These are phyloP conservation scores for Echinarachnius parma DNA, from an alignment of 53 echinoderm and acorn worm genomes.

Conservation along the genomic window DNA sequence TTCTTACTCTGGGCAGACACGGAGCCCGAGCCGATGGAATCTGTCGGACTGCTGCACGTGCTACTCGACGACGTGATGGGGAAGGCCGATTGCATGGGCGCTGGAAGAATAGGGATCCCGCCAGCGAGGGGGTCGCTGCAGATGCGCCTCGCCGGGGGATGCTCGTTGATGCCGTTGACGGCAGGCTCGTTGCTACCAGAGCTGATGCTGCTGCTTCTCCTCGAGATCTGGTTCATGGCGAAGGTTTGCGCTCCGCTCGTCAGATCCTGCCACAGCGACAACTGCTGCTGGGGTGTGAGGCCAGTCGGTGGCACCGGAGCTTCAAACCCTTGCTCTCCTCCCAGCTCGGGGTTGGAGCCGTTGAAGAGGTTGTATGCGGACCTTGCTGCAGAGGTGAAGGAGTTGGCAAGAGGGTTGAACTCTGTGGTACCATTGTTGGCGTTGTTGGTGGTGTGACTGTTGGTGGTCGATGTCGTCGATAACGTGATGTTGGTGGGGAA, in stretches of 20 bases:
- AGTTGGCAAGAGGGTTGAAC: slow-evolving; percentile 71
- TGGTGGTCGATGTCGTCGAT: slow-evolving; percentile 8
- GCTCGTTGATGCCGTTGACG: slow-evolving; percentile 72
- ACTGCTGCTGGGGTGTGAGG: slow-evolving; percentile 19
- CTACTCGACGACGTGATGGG: slow-evolving; percentile 81
- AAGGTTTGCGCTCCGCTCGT: slow-evolving; percentile 55
- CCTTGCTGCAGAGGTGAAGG: slow-evolving; percentile 54
- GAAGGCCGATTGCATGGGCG: slow-evolving; percentile 71
- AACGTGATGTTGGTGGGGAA: slow-evolving; percentile 38
- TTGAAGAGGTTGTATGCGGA: slow-evolving; percentile 62
- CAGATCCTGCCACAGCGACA: slow-evolving; percentile 68
- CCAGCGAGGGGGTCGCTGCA: slow-evolving; percentile 91
- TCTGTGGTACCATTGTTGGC: slow-evolving; percentile 60
- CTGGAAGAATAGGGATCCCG: slow-evolving; percentile 64
- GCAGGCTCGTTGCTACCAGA: slow-evolving; percentile 63
- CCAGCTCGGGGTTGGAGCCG: slow-evolving; percentile 71
- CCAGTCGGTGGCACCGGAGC: slow-evolving; percentile 44
- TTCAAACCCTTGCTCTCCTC: slow-evolving; percentile 72
- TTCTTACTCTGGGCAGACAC: slow-evolving; percentile 58
- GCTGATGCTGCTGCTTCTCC: slow-evolving; percentile 73
- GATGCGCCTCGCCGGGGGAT: slow-evolving; percentile 94
- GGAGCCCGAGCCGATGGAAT: slow-evolving; percentile 73
- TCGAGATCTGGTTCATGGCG: slow-evolving; percentile 43
- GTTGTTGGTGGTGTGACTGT: slow-evolving; percentile 47
- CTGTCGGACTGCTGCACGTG: slow-evolving; percentile 88